Conservation (phyloP, 2,888 invertebrate genomes). For the Escarpia spicata region DNA sequence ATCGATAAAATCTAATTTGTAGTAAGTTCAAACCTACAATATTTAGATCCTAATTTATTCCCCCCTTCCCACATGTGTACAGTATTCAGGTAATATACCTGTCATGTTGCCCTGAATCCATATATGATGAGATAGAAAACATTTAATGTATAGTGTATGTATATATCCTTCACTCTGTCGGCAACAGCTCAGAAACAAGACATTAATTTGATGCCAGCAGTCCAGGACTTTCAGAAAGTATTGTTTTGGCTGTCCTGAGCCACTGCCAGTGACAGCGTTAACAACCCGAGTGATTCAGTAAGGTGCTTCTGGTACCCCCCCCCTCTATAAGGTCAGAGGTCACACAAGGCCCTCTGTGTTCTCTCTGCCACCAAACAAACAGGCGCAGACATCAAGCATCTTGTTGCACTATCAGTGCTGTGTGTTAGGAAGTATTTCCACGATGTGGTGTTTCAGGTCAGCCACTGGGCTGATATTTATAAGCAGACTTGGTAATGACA, state of each 20-base stretch:
- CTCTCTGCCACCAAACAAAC: neutral
- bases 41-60: too few relatives aligned
- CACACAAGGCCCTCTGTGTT: too few relatives aligned
- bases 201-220: neutral
- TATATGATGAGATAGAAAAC: too few relatives aligned
- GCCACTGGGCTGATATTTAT: neutral
- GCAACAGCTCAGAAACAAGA: too few relatives aligned
- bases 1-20: too few relatives aligned
- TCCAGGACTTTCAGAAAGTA: neutral
- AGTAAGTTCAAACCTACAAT: too few relatives aligned
- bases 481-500: neutral
- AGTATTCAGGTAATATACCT: too few relatives aligned
- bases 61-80: too few relatives aligned
- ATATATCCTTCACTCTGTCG: too few relatives aligned
- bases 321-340: neutral
- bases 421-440: neutral
- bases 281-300: neutral
- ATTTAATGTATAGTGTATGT: too few relatives aligned
- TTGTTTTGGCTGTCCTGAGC: neutral
- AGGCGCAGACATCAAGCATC: neutral
- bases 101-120: too few relatives aligned
- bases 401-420: neutral
- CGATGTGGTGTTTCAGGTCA: neutral
- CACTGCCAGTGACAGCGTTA: neutral
- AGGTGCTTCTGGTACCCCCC: neutral